phyloP scores from a whole-genome alignment of 2,888 invertebrate genomes.

The Eupsilia transversa region DNA sequence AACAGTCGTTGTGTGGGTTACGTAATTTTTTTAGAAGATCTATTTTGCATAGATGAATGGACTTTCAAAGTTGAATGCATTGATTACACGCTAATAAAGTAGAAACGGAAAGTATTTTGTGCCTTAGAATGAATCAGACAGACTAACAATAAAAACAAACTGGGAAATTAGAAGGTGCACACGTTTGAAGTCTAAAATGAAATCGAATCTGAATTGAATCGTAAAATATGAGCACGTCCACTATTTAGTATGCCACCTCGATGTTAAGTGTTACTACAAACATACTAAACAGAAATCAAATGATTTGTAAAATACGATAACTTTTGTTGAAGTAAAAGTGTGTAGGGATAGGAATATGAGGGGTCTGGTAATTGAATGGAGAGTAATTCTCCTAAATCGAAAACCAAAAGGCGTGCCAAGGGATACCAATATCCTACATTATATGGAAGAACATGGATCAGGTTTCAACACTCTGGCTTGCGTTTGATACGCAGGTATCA shows the following conservation, averaged over 20 bases:
- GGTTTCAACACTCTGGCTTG: no score
- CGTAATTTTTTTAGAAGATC: background rate
- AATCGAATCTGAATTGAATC: constrained; percentile 45
- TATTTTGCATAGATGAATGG: background rate
- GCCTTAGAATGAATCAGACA: background rate
- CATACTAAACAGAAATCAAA: constrained; percentile 20
- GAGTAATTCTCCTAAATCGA: no score
- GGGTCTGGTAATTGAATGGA: no score
- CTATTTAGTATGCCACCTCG: constrained; percentile 4
- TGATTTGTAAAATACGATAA: background rate
- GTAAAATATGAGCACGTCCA: constrained; percentile 45
- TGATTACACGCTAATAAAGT: background rate
- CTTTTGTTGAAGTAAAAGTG: background rate
- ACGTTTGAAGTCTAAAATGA: constrained; percentile 28
- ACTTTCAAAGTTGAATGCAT: constrained; percentile 3
- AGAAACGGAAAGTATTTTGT: background rate
- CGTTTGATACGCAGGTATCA: background rate
- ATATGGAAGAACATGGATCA: no score
- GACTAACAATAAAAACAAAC: background rate
- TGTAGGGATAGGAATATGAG: background rate
- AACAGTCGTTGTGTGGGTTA: background rate
- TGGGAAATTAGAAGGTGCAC: background rate
- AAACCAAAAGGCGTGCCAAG: background rate
- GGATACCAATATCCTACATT: no score
- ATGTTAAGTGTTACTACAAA: constrained; percentile 7